A percentile compares a stretch with the other conserved stretches of the same genome.
Conservation (phyloP, 2,113 vertebrate genomes). For the Phaetusa simplex region DNA sequence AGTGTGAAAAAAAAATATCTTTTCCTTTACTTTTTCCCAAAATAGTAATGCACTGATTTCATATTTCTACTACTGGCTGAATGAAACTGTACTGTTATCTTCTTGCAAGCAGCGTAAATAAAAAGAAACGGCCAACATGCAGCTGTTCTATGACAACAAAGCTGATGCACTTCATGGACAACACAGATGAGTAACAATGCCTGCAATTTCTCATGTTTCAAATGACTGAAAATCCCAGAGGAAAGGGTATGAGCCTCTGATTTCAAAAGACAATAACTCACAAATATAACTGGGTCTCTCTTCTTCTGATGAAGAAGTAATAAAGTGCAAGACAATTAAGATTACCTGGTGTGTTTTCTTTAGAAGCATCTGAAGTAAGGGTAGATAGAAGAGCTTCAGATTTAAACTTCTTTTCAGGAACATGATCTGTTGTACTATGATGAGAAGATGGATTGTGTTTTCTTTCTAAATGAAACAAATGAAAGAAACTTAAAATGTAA, state of each 20-base stretch:
- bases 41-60: background rate
- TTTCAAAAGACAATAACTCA: background rate
- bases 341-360: conserved; percentile 94
- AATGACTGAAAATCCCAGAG: background rate
- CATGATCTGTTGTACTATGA: conserved; percentile 91
- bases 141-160: background rate
- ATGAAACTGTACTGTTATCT: background rate
- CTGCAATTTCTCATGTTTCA: background rate
- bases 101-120: background rate
- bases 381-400: conserved; percentile 98
- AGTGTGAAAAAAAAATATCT: background rate
- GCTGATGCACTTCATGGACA: background rate
- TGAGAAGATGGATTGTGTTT: conserved; percentile 92
- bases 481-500: background rate
- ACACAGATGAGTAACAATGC: background rate
- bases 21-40: background rate
- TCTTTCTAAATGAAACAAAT: conserved; percentile 84
- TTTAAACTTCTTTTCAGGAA: conserved; percentile 98
- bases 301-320: background rate
- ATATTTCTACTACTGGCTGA: background rate
- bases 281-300: background rate
- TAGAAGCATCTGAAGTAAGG: conserved; percentile 93
- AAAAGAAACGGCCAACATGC: background rate
- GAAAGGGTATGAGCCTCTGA: background rate
- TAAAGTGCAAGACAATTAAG: background rate